Conservation (phyloP, 2,113 vertebrate genomes). For the Phylloscopus trochilus region DNA sequence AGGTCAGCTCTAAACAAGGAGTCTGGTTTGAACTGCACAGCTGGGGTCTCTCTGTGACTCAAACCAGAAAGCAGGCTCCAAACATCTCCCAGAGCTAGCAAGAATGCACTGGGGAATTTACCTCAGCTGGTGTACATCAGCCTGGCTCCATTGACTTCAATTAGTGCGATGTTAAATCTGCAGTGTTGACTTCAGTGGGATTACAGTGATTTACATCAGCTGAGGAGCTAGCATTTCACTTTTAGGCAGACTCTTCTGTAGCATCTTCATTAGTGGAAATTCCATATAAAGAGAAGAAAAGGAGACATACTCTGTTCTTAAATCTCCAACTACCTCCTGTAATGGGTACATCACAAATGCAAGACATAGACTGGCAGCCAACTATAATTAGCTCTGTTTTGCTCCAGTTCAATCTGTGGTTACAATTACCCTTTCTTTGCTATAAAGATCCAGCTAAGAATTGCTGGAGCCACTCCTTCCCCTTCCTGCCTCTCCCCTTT, state of each 20-base stretch:
- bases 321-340: background rate
- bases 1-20: conserved; percentile 40
- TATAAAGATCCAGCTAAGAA: conserved; percentile 44
- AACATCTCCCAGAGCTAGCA: background rate
- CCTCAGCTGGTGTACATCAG: conserved; percentile 61
- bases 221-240: conserved; percentile 21
- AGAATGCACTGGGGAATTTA: conserved; percentile 35
- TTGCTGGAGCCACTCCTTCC: conserved; percentile 36
- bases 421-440: conserved; percentile 18
- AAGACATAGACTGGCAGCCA: background rate
- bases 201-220: conserved; percentile 62
- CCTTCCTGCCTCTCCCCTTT: conserved; percentile 31
- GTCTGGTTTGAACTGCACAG: conserved; percentile 9
- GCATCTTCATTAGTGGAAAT: conserved; percentile 35
- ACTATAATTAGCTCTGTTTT: conserved; percentile 32
- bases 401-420: background rate
- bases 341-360: background rate
- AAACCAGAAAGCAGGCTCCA: background rate
- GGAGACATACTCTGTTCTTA: background rate
- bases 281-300: background rate
- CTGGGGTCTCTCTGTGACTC: conserved; percentile 29
- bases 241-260: background rate
- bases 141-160: conserved; percentile 58
- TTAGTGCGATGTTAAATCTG: conserved; percentile 54
- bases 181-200: conserved; percentile 52